Evolutionary conservation across 2,888 invertebrate species (phyloP), one percentile per base, ranked within the genome.

Genomic region (Ypsolopha sequella): DNA sequence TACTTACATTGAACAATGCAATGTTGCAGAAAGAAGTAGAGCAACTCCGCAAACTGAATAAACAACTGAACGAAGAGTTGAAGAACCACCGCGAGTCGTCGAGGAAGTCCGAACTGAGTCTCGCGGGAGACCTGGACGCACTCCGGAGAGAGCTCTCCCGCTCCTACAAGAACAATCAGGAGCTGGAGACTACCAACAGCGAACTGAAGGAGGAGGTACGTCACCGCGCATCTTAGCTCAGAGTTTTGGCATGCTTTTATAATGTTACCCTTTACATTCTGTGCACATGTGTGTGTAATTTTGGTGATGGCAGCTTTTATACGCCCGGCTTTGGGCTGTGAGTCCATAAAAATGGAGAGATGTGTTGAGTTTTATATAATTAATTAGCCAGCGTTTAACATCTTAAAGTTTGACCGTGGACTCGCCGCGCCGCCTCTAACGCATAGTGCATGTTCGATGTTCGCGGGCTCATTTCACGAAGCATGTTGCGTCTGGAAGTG

Each of bases 171-270:
- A 88, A 88, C 58, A 82, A 89, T 54, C 84, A 90, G 63, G 91
- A 92, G 52, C 76, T 89, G 52, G 92, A 92, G 64, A 91, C 91
- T 45, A 91, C 90, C 35, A 91, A 91, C 59, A 87, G 90, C 52
- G 92, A 92, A 73, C 74, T 92, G 8, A 89, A 88, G 60, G 92
- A 92, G 69, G 92, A 92, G 85, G 91, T 92, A 71, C 62, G 77
- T 63, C 8, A 14, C 11, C 43, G 6, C 1, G n/a, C 7, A 7
- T 34, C 33, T 7, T 44, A 14, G n/a, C n/a, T n/a, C 7, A 7
- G 11, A 14, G 7, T n/a, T 6, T 7, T 6, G 44, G 13, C 9
- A 13, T 44, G 4, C 14, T 9, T n/a, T 9, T 44, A 10, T 44
- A 13, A 6, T 44, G 14, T 13, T 9, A 13, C 13, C 6, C 34